These are phyloP conservation scores for Sander vitreus DNA, from an alignment of 2,113 vertebrate genomes.

Conservation along the genomic window DNA sequence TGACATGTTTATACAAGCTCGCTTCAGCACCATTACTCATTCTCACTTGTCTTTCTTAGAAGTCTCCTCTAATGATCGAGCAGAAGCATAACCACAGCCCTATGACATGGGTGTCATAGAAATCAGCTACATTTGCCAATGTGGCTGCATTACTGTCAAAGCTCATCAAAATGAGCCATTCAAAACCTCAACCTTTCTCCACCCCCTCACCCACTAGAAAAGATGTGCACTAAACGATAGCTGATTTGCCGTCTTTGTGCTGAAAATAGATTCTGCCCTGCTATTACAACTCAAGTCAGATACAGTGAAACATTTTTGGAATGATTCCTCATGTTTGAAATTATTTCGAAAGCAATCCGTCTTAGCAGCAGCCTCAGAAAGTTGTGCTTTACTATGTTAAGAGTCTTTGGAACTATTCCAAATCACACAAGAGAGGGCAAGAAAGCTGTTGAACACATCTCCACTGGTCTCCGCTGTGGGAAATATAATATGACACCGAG, in stretches of 20 bases:
- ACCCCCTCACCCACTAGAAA: conserved; percentile 65
- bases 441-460: conserved; percentile 66
- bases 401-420: conserved; percentile 79
- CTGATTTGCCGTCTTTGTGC: conserved; percentile 69
- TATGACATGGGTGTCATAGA: conserved; percentile 77
- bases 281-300: conserved; percentile 67
- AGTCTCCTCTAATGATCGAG: conserved; percentile 80
- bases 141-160: conserved; percentile 83
- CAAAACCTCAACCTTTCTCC: conserved; percentile 75
- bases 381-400: conserved; percentile 72
- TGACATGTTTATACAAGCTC: conserved; percentile 84
- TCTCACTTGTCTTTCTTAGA: conserved; percentile 78
- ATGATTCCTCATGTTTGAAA: conserved; percentile 71
- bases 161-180: conserved; percentile 76
- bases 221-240: conserved; percentile 74
- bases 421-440: conserved; percentile 72
- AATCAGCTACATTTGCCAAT: conserved; percentile 80
- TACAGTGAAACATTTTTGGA: conserved; percentile 62
- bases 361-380: conserved; percentile 72
- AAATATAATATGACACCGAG: conserved; percentile 73
- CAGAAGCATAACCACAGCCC: conserved; percentile 76
- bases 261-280: conserved; percentile 64
- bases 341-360: conserved; percentile 79
- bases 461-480: conserved; percentile 61
- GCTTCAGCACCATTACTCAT: conserved; percentile 81